Evolutionary conservation across 2,888 invertebrate species (phyloP), one percentile per base, ranked within the genome.

Genomic region (Patella caerulea): DNA sequence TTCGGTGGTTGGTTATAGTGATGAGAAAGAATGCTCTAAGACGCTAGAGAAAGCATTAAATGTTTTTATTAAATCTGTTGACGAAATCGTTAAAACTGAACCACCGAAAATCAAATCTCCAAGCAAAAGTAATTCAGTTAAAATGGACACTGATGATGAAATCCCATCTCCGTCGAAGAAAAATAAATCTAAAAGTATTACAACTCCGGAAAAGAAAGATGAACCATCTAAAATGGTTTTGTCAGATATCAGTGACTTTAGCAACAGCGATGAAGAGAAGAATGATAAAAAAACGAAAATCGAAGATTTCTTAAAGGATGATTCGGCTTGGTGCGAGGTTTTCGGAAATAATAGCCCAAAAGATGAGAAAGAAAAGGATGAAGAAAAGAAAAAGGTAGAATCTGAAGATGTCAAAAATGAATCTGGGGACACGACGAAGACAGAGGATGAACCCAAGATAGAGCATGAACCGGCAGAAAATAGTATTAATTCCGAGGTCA

Each of bases 231-330:
- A 19, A 65, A 65, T 24, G 19, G 24, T 24, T 65, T 65, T 65
- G 14, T 65, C 65, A 24, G 65, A 65, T 65, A 65, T 65, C 19
- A 65, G 65, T 65, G 65, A 65, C 65, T 65, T 65, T 4, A 65
- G 65, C 24, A 24, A 65, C 9, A 65, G 65, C 24, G 65, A 65
- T 9, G 24, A 65, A 24, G 65, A 65, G 15, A 24, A 9, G 11
- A 11, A 65, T 65, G 14, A 5, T 9, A 24, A 24, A 14, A n/a
- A 65, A 65, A 65, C 4, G 24, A 24, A 65, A 65, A 65, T 65
- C 24, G 65, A 19, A 3, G 14, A 65, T 24, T 65, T 65, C 24
- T 12, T 65, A 9, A 65, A 65, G 19, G 65, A 65, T 65, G 65
- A 65, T 24, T 24, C 19, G 11, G 65, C 65, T 65, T 65, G 65